Percentiles rank a stretch among this genome's conserved stretches.
Evolutionary conservation across 2,797 vertebrate genomes (phyloP).

Genomic region (Brachymystax lenok): DNA sequence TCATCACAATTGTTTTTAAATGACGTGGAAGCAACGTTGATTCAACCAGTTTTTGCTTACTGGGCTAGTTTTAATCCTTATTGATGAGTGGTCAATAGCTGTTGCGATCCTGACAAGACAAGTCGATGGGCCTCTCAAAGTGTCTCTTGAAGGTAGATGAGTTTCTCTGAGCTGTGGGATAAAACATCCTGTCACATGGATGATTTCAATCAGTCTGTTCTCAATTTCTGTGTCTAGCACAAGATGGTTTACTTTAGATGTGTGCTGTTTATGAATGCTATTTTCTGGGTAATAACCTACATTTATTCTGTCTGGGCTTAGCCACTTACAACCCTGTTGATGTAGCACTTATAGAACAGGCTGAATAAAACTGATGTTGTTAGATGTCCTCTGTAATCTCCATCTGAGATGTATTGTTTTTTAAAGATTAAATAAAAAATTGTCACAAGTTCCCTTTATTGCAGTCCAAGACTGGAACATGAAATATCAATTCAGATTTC

Average conservation of each 20-base stretch:
- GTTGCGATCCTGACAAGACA: neutral
- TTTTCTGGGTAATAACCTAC: slow-evolving; percentile 14
- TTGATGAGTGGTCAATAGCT: neutral
- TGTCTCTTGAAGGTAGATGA: neutral
- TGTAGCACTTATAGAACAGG: slow-evolving; percentile 21
- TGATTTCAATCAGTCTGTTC: neutral
- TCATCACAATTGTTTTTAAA: no score
- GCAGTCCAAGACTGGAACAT: neutral
- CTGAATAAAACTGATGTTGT: neutral
- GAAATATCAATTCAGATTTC: neutral
- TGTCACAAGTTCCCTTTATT: neutral
- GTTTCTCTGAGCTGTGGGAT: neutral
- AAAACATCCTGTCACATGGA: neutral
- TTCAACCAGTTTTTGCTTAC: neutral
- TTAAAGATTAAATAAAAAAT: neutral
- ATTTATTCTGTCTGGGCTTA: neutral
- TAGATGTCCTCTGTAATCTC: neutral
- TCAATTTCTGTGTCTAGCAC: neutral
- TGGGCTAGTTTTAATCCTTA: neutral
- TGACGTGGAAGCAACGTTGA: no score
- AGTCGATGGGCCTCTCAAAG: neutral
- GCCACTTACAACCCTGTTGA: neutral
- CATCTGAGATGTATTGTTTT: neutral
- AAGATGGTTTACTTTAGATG: slow-evolving; percentile 5
- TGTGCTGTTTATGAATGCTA: neutral